Percentiles rank a stretch among this genome's conserved stretches.
These are phyloP conservation scores for Saturnia japonica DNA, from an alignment of 2,888 invertebrate genomes.

Conservation along the genomic window DNA sequence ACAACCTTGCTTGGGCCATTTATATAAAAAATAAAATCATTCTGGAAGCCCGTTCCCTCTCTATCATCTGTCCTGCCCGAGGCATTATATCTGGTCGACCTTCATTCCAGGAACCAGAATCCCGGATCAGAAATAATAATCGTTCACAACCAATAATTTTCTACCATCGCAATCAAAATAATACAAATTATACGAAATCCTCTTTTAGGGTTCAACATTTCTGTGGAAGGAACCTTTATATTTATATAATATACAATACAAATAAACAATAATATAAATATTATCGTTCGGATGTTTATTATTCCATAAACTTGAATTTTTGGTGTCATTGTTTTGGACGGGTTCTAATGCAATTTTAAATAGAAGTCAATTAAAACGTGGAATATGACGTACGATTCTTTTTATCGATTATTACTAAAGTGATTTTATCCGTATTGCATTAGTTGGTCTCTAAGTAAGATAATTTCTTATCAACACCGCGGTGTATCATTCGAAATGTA, in stretches of 20 bases:
- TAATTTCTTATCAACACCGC: too few species aligned
- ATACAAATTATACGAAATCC: constrained; percentile 66
- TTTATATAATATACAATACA: neutral
- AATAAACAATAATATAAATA: too few species aligned
- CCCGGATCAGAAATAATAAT: constrained; percentile 63
- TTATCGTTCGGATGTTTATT: neutral
- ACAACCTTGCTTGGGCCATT: constrained; percentile 40
- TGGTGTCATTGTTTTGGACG: too few species aligned
- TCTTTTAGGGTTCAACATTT: constrained; percentile 40
- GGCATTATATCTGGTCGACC: constrained; percentile 54
- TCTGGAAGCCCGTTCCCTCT: constrained; percentile 57
- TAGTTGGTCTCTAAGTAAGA: too few species aligned
- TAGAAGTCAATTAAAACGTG: too few species aligned
- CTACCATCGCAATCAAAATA: constrained; percentile 72
- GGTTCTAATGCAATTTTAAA: too few species aligned
- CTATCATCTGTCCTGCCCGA: constrained; percentile 58
- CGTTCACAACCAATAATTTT: constrained; percentile 65
- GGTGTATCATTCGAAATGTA: too few species aligned
- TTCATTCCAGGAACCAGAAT: constrained; percentile 58
- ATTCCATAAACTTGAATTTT: neutral
- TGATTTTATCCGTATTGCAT: too few species aligned
- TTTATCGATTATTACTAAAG: too few species aligned
- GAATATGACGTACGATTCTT: too few species aligned
- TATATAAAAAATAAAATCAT: constrained; percentile 40
- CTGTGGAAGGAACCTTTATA: neutral